A percentile compares a stretch with the other conserved stretches of the same genome.
These are phyloP conservation scores for Pipistrellus pygmaeus DNA, from an alignment of 2,797 vertebrate genomes.

Conservation along the genomic window DNA sequence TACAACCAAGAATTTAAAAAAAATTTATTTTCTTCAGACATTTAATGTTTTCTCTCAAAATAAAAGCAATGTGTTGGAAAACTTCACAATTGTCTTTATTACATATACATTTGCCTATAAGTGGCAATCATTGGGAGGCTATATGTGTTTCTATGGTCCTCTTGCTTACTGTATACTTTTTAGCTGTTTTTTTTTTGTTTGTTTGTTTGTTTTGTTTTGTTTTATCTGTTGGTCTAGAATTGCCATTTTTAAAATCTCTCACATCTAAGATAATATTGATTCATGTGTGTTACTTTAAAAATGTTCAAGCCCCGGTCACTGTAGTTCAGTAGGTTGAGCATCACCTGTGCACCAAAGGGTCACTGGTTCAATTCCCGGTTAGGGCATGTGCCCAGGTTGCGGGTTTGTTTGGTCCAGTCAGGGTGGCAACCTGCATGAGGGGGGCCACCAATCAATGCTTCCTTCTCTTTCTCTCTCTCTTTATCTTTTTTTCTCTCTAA, in stretches of 20 bases:
- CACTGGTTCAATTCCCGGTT: too few relatives aligned
- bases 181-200: background rate
- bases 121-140: background rate
- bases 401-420: too few relatives aligned
- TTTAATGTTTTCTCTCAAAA: background rate
- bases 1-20: background rate
- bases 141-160: fast-evolving
- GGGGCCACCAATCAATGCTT: too few relatives aligned
- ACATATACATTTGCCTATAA: background rate
- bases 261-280: background rate
- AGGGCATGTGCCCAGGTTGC: too few relatives aligned
- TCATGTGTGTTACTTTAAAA: background rate
- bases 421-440: too few relatives aligned
- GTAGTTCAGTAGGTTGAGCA: too few relatives aligned
- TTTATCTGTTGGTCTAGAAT: background rate
- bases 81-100: background rate
- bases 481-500: too few relatives aligned
- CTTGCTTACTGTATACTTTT: background rate
- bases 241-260: background rate
- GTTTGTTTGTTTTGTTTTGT: background rate
- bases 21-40: background rate
- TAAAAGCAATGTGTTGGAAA: background rate
- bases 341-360: too few relatives aligned
- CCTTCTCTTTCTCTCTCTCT: too few relatives aligned
- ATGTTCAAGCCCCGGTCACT: background rate